phyloP scores from a whole-genome alignment of 1,140 invertebrate species.

The Holotrichia oblita region DNA sequence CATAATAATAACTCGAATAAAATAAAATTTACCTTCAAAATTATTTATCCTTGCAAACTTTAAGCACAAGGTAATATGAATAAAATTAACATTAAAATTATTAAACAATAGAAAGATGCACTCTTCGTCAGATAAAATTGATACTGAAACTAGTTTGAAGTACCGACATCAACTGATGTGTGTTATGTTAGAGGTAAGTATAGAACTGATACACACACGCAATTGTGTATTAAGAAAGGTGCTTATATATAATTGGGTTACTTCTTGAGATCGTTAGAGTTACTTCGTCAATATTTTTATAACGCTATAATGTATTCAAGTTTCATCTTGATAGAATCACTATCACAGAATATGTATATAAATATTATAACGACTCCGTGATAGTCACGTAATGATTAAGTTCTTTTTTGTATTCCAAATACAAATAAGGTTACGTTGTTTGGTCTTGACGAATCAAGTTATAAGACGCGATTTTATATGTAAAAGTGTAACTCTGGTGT shows the following conservation, averaged over 20 bases:
- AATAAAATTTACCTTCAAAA: no score
- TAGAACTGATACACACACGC: not conserved
- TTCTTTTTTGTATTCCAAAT: not conserved
- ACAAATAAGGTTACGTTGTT: constrained; percentile 4
- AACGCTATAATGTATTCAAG: no score
- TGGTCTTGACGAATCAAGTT: not conserved
- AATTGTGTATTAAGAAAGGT: not conserved
- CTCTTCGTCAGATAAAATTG: not conserved
- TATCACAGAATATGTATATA: no score
- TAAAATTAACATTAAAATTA: no score
- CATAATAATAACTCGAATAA: no score
- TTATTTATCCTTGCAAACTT: no score
- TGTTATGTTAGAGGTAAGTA: not conserved
- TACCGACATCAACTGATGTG: not conserved
- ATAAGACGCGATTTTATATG: constrained; percentile 5
- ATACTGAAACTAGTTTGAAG: not conserved
- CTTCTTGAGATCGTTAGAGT: not conserved
- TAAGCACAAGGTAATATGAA: no score
- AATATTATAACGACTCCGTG: not conserved
- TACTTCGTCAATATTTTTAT: no score
- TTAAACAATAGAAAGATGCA: not conserved
- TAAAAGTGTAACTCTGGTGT: constrained; percentile 11
- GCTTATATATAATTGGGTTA: not conserved
- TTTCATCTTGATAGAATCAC: no score
- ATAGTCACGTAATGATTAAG: not conserved